These are phyloP conservation scores for Pilophorus perplexus DNA, from an alignment of 2,888 invertebrate genomes.

Conservation along the genomic window DNA sequence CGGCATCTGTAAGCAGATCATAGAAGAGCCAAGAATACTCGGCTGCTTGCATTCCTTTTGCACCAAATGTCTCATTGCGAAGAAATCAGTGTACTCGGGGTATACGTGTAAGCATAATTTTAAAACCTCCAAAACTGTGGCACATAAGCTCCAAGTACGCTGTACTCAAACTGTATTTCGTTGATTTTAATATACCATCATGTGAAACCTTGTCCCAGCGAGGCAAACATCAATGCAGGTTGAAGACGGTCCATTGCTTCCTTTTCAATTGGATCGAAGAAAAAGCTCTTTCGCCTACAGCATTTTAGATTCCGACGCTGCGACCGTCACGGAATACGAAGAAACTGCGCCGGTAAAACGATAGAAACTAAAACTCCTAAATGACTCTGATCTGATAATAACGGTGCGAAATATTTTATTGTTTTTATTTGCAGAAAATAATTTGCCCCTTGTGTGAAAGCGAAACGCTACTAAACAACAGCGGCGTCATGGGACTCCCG, in stretches of 20 bases:
- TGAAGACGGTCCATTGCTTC: constrained; percentile 12
- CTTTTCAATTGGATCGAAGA: constrained; percentile 4
- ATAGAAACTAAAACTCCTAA: not conserved
- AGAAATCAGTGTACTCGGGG: constrained; percentile 26
- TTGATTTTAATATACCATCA: too few species aligned
- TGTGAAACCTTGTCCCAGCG: too few species aligned
- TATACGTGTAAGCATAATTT: constrained; percentile 23
- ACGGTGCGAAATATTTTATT: not conserved
- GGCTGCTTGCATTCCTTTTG: constrained; percentile 37
- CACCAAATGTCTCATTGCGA: constrained; percentile 37
- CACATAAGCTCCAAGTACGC: too few species aligned
- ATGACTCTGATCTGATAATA: not conserved
- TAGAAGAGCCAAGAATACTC: constrained; percentile 35
- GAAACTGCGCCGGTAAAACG: constrained; percentile 16
- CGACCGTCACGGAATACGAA: constrained; percentile 23
- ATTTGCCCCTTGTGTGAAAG: constrained; percentile 18
- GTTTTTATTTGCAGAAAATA: constrained; percentile 31
- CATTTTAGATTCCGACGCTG: constrained; percentile 16
- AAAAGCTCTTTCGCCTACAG: constrained; percentile 31
- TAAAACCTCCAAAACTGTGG: too few species aligned
- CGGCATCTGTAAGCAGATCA: constrained; percentile 35
- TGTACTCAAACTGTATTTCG: too few species aligned
- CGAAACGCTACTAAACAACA: constrained; percentile 26
- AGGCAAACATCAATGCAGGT: constrained; percentile 27
- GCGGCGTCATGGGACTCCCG: constrained; percentile 15